phyloP scores from a whole-genome alignment of 2,797 vertebrate genomes.

The Fratercula arctica region DNA sequence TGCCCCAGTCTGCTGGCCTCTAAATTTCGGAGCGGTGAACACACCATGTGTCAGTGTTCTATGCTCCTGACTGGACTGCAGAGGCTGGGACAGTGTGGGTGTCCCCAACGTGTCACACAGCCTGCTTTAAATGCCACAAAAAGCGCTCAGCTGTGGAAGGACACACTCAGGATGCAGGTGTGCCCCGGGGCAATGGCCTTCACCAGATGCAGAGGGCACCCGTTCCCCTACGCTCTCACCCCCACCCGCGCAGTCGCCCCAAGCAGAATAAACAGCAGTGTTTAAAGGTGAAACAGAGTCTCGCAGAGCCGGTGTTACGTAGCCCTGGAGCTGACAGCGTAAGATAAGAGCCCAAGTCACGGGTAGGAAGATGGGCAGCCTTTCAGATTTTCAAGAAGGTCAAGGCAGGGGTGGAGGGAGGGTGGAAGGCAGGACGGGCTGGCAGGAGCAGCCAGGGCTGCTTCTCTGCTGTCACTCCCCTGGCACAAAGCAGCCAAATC shows the following conservation, averaged over 20 bases:
- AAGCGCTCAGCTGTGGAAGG: neutral
- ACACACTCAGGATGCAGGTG: neutral
- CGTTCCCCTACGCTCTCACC: neutral
- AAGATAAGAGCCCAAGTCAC: neutral
- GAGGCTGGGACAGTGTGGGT: neutral
- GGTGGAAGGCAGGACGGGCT: neutral
- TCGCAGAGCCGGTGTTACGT: rapidly evolving
- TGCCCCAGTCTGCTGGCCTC: neutral
- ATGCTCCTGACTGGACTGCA: neutral
- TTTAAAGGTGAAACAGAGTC: neutral
- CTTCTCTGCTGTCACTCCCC: conserved; percentile 16
- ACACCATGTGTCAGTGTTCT: neutral
- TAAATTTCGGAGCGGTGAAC: rapidly evolving
- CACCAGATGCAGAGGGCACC: neutral
- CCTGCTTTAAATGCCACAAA: neutral
- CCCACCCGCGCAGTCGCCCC: neutral
- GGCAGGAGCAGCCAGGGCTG: neutral
- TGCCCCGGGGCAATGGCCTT: rapidly evolving
- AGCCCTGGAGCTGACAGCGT: neutral
- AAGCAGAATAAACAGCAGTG: neutral
- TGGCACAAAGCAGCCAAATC: conserved; percentile 52
- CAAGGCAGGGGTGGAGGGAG: neutral
- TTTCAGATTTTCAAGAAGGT: conserved; percentile 29
- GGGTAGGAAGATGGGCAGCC: neutral
- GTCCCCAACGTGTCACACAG: neutral